Conservation (phyloP, 2,888 invertebrate genomes). For the Molanna angustata region DNA sequence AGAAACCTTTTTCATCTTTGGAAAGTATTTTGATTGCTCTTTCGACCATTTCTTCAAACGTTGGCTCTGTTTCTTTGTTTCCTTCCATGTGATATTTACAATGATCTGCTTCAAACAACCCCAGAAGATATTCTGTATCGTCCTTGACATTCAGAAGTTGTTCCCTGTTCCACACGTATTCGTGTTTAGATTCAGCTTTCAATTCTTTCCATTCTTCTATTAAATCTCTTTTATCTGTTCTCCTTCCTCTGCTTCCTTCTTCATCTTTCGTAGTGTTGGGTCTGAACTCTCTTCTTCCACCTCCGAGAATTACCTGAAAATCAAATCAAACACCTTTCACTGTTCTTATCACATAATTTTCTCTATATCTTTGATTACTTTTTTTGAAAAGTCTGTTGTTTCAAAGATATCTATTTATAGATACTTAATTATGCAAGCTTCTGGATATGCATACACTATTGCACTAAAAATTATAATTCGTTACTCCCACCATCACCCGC, state of each 20-base stretch:
- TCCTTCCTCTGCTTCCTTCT: constrained; percentile 48
- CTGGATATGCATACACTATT: too few species aligned
- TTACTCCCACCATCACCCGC: too few species aligned
- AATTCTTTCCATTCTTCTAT: constrained; percentile 63
- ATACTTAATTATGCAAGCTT: too few species aligned
- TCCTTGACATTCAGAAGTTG: constrained; percentile 46
- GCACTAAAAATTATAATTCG: too few species aligned
- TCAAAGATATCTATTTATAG: too few species aligned
- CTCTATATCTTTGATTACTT: too few species aligned
- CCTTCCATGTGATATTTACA: constrained; percentile 69
- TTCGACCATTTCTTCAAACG: constrained; percentile 76
- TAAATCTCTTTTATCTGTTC: constrained; percentile 63
- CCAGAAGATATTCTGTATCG: constrained; percentile 59
- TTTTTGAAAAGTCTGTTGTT: too few species aligned
- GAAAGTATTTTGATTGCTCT: constrained; percentile 70
- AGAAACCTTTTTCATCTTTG: constrained; percentile 65
- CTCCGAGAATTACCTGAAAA: constrained; percentile 68
- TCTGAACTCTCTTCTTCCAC: constrained; percentile 67
- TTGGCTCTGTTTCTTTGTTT: constrained; percentile 55
- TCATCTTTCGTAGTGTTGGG: constrained; percentile 52
- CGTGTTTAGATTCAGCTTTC: constrained; percentile 42
- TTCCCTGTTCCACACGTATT: constrained; percentile 57
- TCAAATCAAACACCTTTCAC: too few species aligned
- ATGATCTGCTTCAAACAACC: constrained; percentile 64
- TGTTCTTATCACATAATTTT: too few species aligned